phyloP scores from a whole-genome alignment of 2,113 vertebrate genomes.

The Mystacornis crossleyi region DNA sequence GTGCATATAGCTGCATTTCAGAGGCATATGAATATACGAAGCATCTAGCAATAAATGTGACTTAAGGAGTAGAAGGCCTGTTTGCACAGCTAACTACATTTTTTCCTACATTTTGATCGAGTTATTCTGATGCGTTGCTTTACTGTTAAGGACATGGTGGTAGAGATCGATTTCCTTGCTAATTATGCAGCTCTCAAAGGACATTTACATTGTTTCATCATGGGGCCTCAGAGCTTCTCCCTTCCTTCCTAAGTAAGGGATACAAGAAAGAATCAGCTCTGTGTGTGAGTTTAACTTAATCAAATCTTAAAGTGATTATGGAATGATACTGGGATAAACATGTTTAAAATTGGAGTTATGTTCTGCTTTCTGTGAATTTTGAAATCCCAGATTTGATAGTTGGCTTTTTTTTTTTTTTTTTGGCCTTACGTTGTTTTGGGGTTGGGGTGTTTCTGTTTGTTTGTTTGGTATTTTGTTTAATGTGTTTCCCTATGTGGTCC shows the following conservation, averaged over 20 bases:
- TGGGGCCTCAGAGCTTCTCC: not conserved
- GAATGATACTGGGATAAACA: not conserved
- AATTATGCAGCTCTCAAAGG: not conserved
- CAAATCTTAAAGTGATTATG: not conserved
- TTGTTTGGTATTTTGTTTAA: not conserved
- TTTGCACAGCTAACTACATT: fast-evolving
- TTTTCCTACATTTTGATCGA: not conserved
- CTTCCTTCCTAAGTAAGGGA: not conserved
- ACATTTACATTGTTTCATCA: not conserved
- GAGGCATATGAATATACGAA: not conserved
- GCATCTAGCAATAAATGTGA: not conserved
- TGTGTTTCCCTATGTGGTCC: not conserved
- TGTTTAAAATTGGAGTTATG: not conserved
- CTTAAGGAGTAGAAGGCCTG: not conserved
- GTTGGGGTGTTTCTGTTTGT: not conserved
- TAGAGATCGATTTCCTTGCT: not conserved
- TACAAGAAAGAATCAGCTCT: not conserved
- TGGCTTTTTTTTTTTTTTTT: fast-evolving
- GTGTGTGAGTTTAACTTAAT: not conserved
- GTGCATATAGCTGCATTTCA: not conserved
- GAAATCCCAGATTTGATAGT: not conserved
- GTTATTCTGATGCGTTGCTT: not conserved
- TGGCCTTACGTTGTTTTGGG: not conserved
- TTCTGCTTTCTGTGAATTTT: not conserved
- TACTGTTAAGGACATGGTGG: not conserved